phyloP scores from a whole-genome alignment of 2,888 invertebrate species.

The Chalcosyrphus nemorum region DNA sequence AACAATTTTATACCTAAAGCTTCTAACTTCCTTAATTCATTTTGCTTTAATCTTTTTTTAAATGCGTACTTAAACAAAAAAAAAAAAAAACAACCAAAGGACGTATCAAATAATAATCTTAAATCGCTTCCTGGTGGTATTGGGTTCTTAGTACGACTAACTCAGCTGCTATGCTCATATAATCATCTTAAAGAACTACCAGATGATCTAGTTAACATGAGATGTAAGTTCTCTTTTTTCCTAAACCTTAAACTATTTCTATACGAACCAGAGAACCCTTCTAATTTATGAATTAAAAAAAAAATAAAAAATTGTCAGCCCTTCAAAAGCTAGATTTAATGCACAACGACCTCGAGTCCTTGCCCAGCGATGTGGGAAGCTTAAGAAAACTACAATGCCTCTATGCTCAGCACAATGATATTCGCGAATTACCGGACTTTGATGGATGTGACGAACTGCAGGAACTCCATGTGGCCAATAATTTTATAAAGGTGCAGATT shows the following conservation, averaged over 20 bases:
- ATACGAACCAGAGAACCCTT: background rate
- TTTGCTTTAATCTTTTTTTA: slow-evolving; percentile 40
- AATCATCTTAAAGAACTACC: slow-evolving; percentile 90
- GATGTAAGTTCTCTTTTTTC: slow-evolving; percentile 85
- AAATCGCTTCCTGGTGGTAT: slow-evolving; percentile 89
- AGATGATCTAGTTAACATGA: slow-evolving; percentile 90
- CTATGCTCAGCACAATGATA: slow-evolving; percentile 92
- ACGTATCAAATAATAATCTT: slow-evolving; percentile 90
- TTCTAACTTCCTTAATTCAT: slow-evolving; percentile 22
- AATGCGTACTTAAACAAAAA: slow-evolving; percentile 36
- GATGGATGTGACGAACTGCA: slow-evolving; percentile 89
- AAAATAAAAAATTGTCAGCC: slow-evolving; percentile 74
- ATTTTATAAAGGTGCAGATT: slow-evolving; percentile 86
- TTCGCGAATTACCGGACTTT: slow-evolving; percentile 89
- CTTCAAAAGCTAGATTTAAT: slow-evolving; percentile 89
- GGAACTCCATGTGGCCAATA: slow-evolving; percentile 92
- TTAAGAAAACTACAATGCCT: slow-evolving; percentile 89
- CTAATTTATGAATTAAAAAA: background rate
- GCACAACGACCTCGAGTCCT: slow-evolving; percentile 86
- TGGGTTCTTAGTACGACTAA: slow-evolving; percentile 91
- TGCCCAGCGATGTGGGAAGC: slow-evolving; percentile 88
- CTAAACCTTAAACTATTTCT: background rate
- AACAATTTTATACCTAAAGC: slow-evolving; percentile 9
- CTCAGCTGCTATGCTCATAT: slow-evolving; percentile 88
- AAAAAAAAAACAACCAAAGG: slow-evolving; percentile 83